Evolutionary conservation across 1,140 invertebrate genomes (phyloP), one percentile per base, ranked within the genome.

Genomic region (Trinorchestia longiramus): DNA sequence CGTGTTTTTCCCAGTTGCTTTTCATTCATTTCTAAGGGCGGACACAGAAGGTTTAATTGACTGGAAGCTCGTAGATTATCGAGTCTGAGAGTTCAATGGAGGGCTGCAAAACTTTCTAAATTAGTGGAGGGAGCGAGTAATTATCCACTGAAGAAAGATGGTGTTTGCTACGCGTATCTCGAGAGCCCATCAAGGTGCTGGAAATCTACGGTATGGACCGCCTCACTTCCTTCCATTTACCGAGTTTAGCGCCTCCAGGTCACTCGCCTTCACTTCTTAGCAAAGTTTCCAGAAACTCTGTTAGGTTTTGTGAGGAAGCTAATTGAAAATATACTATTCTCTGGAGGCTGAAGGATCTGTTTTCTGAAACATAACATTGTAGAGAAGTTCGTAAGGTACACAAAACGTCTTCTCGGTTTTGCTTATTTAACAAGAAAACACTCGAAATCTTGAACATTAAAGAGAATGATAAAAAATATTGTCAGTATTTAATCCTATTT

Each of bases 61-160:
- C 92, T 94, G 92, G 92, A 94, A 94, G 92, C 92, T 94, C 92
- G 92, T 94, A 94, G 92, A 94, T 94, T 94, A 94, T 94, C 92
- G 92, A 94, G 92, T 94, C 92, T 94, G 92, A 44, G 92, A 94
- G 92, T 94, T 94, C 92, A 94, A 94, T 94, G 92, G 92, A 45
- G 92, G 92, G 43, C 92, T 47, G 92, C 8, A 94, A 94, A 94
- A 94, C 92, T 94, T 94, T 94, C 92, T 43, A 94, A 94, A 94
- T 94, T 45, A 45, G 92, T 94, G 92, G 43, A 94, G 92, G 92
- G 92, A 94, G 92, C 92, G 92, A 94, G 92, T 94, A 94, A 94
- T 94, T 94, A 94, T 43, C 92, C 92, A 43, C 92, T 43, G 43
- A 94, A 94, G 92, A 94, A 94, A 94, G 92, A 45, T 94, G 92